phyloP scores from a whole-genome alignment of 2,888 invertebrate species.

The Hecatera dysodea region DNA sequence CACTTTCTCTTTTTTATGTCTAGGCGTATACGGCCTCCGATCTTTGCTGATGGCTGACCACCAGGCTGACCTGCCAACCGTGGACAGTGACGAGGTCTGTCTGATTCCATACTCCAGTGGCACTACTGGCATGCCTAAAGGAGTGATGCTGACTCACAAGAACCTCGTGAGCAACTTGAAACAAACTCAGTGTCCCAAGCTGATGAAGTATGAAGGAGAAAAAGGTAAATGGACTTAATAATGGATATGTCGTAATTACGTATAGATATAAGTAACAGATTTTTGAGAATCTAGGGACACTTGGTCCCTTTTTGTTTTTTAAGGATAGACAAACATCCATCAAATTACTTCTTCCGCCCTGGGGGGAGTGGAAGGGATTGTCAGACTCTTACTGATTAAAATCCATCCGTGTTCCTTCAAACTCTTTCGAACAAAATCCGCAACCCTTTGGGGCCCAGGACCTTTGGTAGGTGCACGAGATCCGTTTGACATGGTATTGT shows the following conservation, averaged over 20 bases:
- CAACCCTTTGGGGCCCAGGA: too few species aligned
- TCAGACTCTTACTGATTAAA: too few species aligned
- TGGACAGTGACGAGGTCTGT: slow-evolving; percentile 89
- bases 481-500: too few species aligned
- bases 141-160: slow-evolving; percentile 93
- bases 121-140: slow-evolving; percentile 96
- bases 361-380: too few species aligned
- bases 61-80: slow-evolving; percentile 81
- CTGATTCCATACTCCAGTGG: slow-evolving; percentile 92
- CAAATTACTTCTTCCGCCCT: too few species aligned
- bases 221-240: slow-evolving; percentile 74
- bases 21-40: slow-evolving; percentile 87
- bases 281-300: too few species aligned
- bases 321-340: too few species aligned
- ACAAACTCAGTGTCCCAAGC: slow-evolving; percentile 85
- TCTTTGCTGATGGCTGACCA: slow-evolving; percentile 86
- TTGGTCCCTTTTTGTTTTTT: too few species aligned
- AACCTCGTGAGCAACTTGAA: slow-evolving; percentile 92
- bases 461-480: too few species aligned
- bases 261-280: neutral
- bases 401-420: too few species aligned
- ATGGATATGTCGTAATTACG: neutral
- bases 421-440: too few species aligned
- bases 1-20: slow-evolving; percentile 50
- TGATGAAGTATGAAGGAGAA: slow-evolving; percentile 85